Base-by-base conservation (phyloP, 2,888 invertebrate genomes). In the Ornithoptera priamus region DNA sequence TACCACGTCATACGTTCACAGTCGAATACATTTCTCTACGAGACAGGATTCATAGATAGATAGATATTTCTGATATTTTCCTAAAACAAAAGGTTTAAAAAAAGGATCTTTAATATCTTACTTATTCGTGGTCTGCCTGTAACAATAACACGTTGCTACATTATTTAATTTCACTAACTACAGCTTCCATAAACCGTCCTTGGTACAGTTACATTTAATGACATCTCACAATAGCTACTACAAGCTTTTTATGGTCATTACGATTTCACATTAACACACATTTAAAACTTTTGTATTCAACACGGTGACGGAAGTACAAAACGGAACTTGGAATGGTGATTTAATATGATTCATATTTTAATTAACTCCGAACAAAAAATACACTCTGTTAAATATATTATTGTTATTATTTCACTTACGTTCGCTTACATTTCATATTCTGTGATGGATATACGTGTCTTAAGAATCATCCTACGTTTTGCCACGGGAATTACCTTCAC, bases 401-500 rank as follows among this genome's bases (percentile, higher is more conserved):
- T 22, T 67, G 7, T 67, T 46, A 22, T 22, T 22, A 22, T 22
- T 22, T 22, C 1, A 22, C 22, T 15, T 46, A 46, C 12, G 12
- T 60, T 67, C 30, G 15, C 17, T 50, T 50, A 66, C n/a, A 53
- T 50, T 50, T 60, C n/a, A 61, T 53, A 67, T 61, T 61, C 53
- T 53, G 42, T 66, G 66, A 60, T 24, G 15, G 30, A 60, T 59
- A 50, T 66, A 66, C 46, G 30, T 58, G 17, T 46, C n/a, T 65
- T 59, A 50, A 20, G 15, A 50, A 59, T 50, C 60, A 18, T 60
- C 46, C 24, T 42, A 66, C 66, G 18, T 67, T 67, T 39, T 61
- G 22, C 2, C 61, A 36, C n/a, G 60, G 53, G 60, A 53, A 67
- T 67, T 67, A 60, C 61, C 4, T 67, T 60, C 66, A 53, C 50